Evolutionary conservation across 2,797 vertebrate genomes (phyloP).

Genomic region (Agapornis canus): DNA sequence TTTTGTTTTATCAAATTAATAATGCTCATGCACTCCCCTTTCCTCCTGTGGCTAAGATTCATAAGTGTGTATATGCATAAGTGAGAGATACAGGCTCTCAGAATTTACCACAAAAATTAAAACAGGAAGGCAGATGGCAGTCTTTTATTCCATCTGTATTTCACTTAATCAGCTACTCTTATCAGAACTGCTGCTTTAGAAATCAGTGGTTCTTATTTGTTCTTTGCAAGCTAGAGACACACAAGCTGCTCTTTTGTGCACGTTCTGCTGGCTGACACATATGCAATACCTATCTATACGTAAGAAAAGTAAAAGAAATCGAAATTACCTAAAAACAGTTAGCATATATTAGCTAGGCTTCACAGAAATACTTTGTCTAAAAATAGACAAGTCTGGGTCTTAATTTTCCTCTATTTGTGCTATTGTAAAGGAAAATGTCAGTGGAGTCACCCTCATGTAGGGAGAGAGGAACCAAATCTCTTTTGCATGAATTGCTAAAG

Average conservation of each 20-base stretch:
- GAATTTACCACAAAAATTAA: slow-evolving; percentile 44
- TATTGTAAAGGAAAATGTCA: neutral
- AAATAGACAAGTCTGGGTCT: neutral
- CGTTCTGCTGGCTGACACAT: neutral
- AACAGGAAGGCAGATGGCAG: slow-evolving; percentile 55
- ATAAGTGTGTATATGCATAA: neutral
- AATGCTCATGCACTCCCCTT: slow-evolving; percentile 21
- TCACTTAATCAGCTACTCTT: slow-evolving; percentile 35
- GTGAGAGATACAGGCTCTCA: neutral
- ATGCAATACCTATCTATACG: neutral
- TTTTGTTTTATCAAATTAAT: slow-evolving; percentile 53
- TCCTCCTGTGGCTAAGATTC: slow-evolving; percentile 21
- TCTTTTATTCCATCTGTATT: slow-evolving; percentile 37
- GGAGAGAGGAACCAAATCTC: neutral
- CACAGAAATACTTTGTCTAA: neutral
- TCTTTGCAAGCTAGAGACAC: neutral
- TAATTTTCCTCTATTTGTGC: neutral
- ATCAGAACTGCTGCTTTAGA: slow-evolving; percentile 20
- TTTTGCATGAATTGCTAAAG: neutral
- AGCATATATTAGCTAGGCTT: neutral
- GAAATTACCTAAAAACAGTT: neutral
- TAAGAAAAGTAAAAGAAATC: neutral
- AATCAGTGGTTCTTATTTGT: neutral
- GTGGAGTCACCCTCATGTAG: neutral
- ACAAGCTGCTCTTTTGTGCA: neutral